Evolutionary conservation across 2,888 invertebrate species (phyloP), one percentile per base, ranked within the genome.

Genomic region (Scaeva pyrastri): DNA sequence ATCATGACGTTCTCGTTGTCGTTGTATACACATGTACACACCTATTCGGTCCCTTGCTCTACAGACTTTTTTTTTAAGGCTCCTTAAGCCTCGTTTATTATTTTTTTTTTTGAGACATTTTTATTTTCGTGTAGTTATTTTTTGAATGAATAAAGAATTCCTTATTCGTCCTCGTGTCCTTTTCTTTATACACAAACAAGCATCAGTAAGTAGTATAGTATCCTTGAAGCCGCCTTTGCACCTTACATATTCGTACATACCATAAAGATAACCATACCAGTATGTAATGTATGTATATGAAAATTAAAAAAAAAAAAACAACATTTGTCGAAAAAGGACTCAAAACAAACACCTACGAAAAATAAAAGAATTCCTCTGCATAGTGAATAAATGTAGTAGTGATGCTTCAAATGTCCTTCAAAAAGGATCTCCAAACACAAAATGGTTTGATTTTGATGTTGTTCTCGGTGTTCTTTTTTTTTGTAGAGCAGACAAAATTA

Each of bases 121-220:
- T 52, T 23, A 26, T n/a, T 64, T 45, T 45, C 16, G 10, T 26
- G 11, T 64, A 23, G 23, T 60, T 60, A 52, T 50, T 21, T 36
- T 66, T 66, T 48, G 66, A 66, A 64, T 79, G 58, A 64, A 82
- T 73, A 73, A 73, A 73, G 68, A 52, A 45, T 50, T 60, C 23
- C 23, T 58, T n/a, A n/a, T n/a, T 16, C 43, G 72, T 72, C 66
- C 72, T 77, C 43, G 68, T 70, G 75, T 75, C 70, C 75, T 71
- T 81, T 56, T 50, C 26, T 66, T n/a, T 39, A 70, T 56, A 43
- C 41, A 79, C 26, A 77, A 73, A 73, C 68, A 73, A 39, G 10
- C 36, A 36, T 66, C 48, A 16, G 45, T 23, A 55, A 1, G 19
- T 66, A 23, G 43, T 45, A n/a, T 50, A 52, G 10, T 66, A 76